Evolutionary conservation across 2,113 vertebrate genomes (phyloP), one percentile per base, ranked within the genome.

Genomic region (Hymenochirus boettgeri): DNA sequence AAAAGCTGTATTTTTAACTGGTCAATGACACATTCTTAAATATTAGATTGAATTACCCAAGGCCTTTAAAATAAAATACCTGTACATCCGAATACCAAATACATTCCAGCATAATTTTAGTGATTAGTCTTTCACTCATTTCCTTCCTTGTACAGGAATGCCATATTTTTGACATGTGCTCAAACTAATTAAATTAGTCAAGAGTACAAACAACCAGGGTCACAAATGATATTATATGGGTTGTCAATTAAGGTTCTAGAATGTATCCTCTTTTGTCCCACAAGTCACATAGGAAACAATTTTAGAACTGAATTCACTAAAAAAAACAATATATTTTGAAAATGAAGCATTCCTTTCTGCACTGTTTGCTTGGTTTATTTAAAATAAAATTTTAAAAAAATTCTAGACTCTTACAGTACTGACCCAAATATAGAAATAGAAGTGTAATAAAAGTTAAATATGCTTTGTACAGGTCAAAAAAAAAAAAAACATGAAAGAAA

Each of bases 401-500:
- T 4, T 13, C 39, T 10, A n/a, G 15, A n/a, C 15, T 42, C 4
- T 42, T 6, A 31, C 10, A 31, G 5, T 31, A 5, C 10, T 31
- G 5, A 6, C 29, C 5, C 5, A 31, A 31, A 31, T 31, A 13
- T 42, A 42, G 39, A 13, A 15, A 4, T 10, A 15, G 39, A 42
- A 42, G 39, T 6, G 39, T 4, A 42, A n/a, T n/a, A 13, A 4
- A 42, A 48, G 46, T 7, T 22, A 42, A 42, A 42, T 13, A 7
- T 6, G 17, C 6, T 4, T 7, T 42, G 7, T n/a, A 7, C 33
- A 25, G 24, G 22, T 13, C 3, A 5, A 22, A 22, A 12, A 17
- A 54, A 33, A 31, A 23, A 19, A 23, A 35, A 25, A 65, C 24
- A 64, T 64, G 62, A 64, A 64, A 64, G 62, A 29, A 64, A 47